A percentile compares a stretch with the other conserved stretches of the same genome.
phyloP scores from a whole-genome alignment of 1,140 invertebrate genomes.

The Latrodectus geometricus region DNA sequence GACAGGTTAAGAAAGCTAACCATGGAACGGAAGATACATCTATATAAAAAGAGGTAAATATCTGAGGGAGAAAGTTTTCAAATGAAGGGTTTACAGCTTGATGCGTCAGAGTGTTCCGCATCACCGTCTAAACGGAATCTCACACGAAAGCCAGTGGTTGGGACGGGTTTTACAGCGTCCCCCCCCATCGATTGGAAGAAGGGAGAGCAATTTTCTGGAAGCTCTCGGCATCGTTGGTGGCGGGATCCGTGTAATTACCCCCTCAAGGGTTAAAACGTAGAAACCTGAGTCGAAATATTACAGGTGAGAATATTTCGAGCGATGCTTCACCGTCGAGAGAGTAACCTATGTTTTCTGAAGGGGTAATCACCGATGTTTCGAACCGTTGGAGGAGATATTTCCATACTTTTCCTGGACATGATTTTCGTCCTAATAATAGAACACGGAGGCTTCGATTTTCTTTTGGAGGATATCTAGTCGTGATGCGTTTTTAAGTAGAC shows the following conservation, averaged over 20 bases:
- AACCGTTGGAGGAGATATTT: slow-evolving; percentile 29
- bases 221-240: slow-evolving; percentile 7
- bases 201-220: slow-evolving; percentile 40
- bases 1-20: too few relatives aligned
- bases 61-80: slow-evolving; percentile 22
- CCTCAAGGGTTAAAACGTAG: slow-evolving; percentile 53
- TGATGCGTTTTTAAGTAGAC: slow-evolving; percentile 59
- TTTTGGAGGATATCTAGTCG: slow-evolving; percentile 11
- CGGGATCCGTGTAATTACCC: slow-evolving; percentile 41
- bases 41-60: neutral
- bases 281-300: slow-evolving; percentile 32
- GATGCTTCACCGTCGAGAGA: slow-evolving; percentile 11
- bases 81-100: slow-evolving; percentile 43
- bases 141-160: slow-evolving; percentile 32
- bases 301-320: slow-evolving; percentile 44
- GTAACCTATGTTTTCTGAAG: slow-evolving; percentile 48
- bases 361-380: slow-evolving; percentile 51
- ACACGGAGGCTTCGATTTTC: slow-evolving; percentile 5
- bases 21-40: neutral
- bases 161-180: neutral
- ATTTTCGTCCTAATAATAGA: slow-evolving; percentile 47
- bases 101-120: slow-evolving; percentile 40
- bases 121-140: slow-evolving; percentile 33
- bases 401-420: slow-evolving; percentile 36
- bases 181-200: slow-evolving; percentile 30